Evolutionary conservation across 2,797 vertebrate species (phyloP), one percentile per base, ranked within the genome.

Genomic region (Neoniphon sammara): DNA sequence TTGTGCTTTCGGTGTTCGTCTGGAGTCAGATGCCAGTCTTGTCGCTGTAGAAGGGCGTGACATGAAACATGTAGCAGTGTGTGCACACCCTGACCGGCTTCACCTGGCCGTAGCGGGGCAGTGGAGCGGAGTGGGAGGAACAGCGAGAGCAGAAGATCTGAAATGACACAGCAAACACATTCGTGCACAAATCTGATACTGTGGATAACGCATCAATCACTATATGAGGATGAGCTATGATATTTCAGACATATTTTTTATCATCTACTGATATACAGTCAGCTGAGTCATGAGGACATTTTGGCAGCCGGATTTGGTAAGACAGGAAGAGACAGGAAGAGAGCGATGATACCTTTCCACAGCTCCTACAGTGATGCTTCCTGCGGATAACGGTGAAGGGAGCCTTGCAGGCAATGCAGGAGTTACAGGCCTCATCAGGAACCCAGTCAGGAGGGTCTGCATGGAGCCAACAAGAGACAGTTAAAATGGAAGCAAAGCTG

Each of bases 101-200:
- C 94, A 98, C 94, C 93, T 99, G 98, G 62, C 98, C 97, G 0
- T 99, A 98, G 67, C 96, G 96, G 54, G 98, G 98, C 92, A 99
- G 93, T 0, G 98, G 97, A 42, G 98, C 98, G 0, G 97, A 99
- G 82, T 99, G 96, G 27, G 97, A 96, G 21, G 98, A 99, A 89
- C 98, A 99, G 86, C 98, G 98, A 7, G 98, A 99, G 87, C 98
- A 99, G 93, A 99, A 99, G 92, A 99, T 99, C 98, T 99, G 93
- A 82, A 95, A 94, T 55, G 18, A 89, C 76, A 88, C 66, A 36
- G 6, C 30, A 31, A 54, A 49, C 0, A 11, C n/a, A 54, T 74
- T 5, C 63, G 73, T 9, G 20, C 21, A 20, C 20, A 23, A 14
- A 36, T 31, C 7, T 21, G 17, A 49, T n/a, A 30, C n/a, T 44